phyloP scores from a whole-genome alignment of 2,797 vertebrate species.

The Sebastes oblongus region DNA sequence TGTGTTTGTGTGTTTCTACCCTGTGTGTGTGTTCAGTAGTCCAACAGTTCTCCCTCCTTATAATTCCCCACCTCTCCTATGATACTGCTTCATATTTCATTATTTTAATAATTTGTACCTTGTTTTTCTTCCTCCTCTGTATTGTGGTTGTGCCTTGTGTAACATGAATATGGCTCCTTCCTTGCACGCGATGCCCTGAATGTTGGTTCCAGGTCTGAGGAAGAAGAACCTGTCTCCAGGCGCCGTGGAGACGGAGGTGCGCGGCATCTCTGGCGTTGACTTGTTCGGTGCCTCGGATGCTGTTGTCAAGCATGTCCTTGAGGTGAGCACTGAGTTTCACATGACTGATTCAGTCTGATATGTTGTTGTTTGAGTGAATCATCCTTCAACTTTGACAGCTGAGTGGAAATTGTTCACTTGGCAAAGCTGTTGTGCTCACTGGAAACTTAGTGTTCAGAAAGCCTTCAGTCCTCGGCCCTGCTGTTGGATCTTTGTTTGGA shows the following conservation, averaged over 20 bases:
- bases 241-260: conserved; percentile 92
- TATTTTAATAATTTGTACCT: conserved; percentile 18
- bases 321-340: conserved; percentile 80
- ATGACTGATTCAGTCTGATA: too few relatives aligned
- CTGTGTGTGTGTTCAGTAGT: conserved; percentile 72
- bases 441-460: not conserved
- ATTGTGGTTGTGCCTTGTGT: conserved; percentile 59
- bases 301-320: conserved; percentile 96
- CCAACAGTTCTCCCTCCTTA: conserved; percentile 49
- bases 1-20: conserved; percentile 64
- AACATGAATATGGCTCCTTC: conserved; percentile 67
- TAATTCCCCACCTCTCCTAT: not conserved
- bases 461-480: too few relatives aligned
- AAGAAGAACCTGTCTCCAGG: conserved; percentile 98
- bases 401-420: not conserved
- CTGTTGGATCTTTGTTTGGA: not conserved
- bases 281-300: conserved; percentile 95
- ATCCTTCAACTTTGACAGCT: not conserved
- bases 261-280: conserved; percentile 94
- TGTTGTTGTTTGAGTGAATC: not conserved
- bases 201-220: conserved; percentile 88
- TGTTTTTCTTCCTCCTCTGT: conserved; percentile 17
- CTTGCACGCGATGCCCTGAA: conserved; percentile 70
- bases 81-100: not conserved
- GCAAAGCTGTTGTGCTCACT: not conserved